phyloP scores from a whole-genome alignment of 1,140 invertebrate genomes.

The Diuraphis noxia region DNA sequence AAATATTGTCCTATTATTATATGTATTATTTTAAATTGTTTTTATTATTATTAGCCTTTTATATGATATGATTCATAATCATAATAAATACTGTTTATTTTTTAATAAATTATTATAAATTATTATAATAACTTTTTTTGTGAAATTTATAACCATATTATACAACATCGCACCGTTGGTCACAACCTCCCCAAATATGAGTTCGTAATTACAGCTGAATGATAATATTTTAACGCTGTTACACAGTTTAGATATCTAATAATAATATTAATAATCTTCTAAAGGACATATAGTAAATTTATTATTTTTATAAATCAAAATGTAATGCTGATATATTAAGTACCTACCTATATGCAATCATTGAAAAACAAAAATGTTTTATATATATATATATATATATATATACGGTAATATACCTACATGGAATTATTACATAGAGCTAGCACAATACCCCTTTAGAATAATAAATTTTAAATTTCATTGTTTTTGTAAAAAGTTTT shows the following conservation, averaged over 20 bases:
- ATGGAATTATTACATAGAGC: background rate
- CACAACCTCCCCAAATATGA: background rate
- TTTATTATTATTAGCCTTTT: background rate
- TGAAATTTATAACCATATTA: background rate
- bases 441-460: background rate
- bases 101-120: too few relatives aligned
- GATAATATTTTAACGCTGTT: too few relatives aligned
- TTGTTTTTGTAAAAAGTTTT: background rate
- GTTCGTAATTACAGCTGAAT: too few relatives aligned
- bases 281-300: background rate
- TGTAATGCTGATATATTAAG: background rate
- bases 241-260: background rate
- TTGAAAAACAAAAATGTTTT: background rate
- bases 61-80: background rate
- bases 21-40: background rate
- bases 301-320: background rate
- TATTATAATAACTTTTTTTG: background rate
- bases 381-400: background rate
- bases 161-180: background rate
- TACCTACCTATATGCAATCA: too few relatives aligned
- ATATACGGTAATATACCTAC: background rate
- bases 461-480: background rate
- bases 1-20: background rate
- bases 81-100: too few relatives aligned
- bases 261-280: background rate